Base-by-base conservation (phyloP, 2,113 vertebrate genomes). In the Leucosticte australis region DNA sequence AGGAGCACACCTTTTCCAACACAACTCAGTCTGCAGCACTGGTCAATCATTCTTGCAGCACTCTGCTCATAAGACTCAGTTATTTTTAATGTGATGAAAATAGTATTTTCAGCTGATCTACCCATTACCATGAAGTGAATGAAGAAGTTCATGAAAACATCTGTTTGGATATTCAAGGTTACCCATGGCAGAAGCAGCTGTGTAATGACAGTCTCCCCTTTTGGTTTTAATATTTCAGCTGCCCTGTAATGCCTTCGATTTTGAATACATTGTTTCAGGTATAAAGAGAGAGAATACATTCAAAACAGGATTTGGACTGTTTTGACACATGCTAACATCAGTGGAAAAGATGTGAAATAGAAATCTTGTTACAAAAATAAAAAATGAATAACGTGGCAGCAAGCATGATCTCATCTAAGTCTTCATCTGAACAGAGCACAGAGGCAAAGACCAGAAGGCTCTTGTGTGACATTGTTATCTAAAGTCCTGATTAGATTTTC, bases 401-500 rank as follows among this genome's bases (percentile, higher is more conserved):
- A 93, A 96, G 90, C 62, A 30, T 33, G 83, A 92, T 94, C 83
- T 95, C 94, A 96, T 96, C 93, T 89, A 84, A 96, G 86, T 19
- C 83, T 89, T 89, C 88, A 96, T 93, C 88, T 79, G 87, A 93
- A 78, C n/a, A 3, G 80, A 83, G 73, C 65, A 73, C 2, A 90
- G 95, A 50, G 60, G 86, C 92, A 90, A 96, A 90, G 92, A 97
- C 88, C 93, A 95, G 76, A 78, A 90, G 83, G 86, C 86, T 94
- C 93, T 65, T 76, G 86, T 78, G 92, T 93, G 93, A 96, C 93
- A 96, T 75, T 87, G 96, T 92, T 97, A 96, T 95, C 95, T 95
- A 44, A 96, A 96, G 83, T 73, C 83, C 86, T 95, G 93, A 97
- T 96, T 97, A 96, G 90, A 95, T 96, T 97, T 96, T 96, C 93